Conservation (phyloP, 1,140 invertebrate species). For the Drosophila miranda region DNA sequence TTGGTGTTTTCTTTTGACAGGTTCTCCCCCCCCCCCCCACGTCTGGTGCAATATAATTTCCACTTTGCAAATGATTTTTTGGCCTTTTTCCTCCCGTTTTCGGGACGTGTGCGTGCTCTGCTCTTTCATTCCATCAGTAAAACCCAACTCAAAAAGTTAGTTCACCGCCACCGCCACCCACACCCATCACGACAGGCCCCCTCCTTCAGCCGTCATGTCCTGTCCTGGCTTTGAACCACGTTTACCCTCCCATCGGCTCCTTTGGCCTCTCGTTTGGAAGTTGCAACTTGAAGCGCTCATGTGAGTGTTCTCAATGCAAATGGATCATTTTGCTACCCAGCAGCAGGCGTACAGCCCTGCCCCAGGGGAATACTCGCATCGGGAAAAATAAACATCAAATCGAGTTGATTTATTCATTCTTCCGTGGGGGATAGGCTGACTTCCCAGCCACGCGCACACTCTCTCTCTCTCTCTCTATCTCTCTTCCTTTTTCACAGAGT, state of each 20-base stretch:
- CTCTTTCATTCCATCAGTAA: conserved; percentile 9
- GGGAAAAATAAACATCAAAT: no score
- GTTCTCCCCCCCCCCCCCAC: conserved; percentile 13
- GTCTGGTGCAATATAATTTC: conserved; percentile 37
- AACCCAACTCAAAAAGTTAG: conserved; percentile 51
- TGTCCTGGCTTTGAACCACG: no score
- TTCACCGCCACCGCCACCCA: not conserved
- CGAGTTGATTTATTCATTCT: no score
- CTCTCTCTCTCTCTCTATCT: no score
- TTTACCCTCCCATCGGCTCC: no score
- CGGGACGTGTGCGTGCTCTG: conserved; percentile 25
- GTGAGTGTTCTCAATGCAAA: conserved; percentile 40
- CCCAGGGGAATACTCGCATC: not conserved
- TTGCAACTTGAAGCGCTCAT: conserved; percentile 36
- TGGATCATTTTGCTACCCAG: conserved; percentile 24
- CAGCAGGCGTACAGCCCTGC: no score
- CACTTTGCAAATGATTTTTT: conserved; percentile 33
- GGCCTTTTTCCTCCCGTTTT: conserved; percentile 15
- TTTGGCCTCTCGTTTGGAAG: conserved; percentile 20
- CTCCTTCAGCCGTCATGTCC: conserved; percentile 1
- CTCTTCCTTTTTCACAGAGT: no score
- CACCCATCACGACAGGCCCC: not conserved
- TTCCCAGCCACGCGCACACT: no score
- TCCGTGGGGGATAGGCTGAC: no score
- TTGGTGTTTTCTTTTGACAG: conserved; percentile 13